Percentiles rank a stretch among this genome's conserved stretches.
These are phyloP conservation scores for Lethenteron camtschaticum DNA, from an alignment of 2,113 vertebrate species.

Conservation along the genomic window DNA sequence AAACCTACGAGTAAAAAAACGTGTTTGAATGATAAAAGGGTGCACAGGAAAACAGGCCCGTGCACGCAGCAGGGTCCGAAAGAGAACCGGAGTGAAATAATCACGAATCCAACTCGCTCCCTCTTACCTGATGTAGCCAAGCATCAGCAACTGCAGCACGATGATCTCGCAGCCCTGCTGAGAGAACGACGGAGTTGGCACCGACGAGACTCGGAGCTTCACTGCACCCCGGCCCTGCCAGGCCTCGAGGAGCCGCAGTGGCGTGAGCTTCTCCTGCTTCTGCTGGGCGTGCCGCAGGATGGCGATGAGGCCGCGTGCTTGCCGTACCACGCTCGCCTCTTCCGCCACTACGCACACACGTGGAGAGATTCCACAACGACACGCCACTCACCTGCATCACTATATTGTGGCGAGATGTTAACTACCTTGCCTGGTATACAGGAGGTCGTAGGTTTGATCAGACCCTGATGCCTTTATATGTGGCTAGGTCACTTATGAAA, in stretches of 20 bases:
- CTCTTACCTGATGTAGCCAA: slow-evolving; percentile 54
- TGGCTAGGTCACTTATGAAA: too few relatives aligned
- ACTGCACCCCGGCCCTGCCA: slow-evolving; percentile 61
- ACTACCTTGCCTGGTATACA: too few relatives aligned
- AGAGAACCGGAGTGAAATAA: background rate
- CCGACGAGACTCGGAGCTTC: slow-evolving; percentile 41
- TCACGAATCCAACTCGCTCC: background rate
- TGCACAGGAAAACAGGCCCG: too few relatives aligned
- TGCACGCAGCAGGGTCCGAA: too few relatives aligned
- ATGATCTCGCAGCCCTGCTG: slow-evolving; percentile 46
- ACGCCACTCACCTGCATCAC: too few relatives aligned
- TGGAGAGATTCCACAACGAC: too few relatives aligned
- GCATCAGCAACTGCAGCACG: slow-evolving; percentile 39
- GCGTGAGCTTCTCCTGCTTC: slow-evolving; percentile 58
- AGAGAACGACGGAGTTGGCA: slow-evolving; percentile 26
- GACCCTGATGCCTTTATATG: too few relatives aligned
- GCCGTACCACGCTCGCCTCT: slow-evolving; percentile 33
- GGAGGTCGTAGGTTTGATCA: too few relatives aligned
- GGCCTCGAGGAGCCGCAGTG: slow-evolving; percentile 58
- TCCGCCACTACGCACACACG: slow-evolving; percentile 7
- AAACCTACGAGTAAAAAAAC: too few relatives aligned
- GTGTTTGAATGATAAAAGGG: too few relatives aligned
- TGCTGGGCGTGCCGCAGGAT: slow-evolving; percentile 44
- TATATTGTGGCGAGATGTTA: too few relatives aligned
- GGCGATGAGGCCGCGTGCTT: slow-evolving; percentile 42